Conservation (phyloP, 2,888 invertebrate species). For the Archips xylosteana region DNA sequence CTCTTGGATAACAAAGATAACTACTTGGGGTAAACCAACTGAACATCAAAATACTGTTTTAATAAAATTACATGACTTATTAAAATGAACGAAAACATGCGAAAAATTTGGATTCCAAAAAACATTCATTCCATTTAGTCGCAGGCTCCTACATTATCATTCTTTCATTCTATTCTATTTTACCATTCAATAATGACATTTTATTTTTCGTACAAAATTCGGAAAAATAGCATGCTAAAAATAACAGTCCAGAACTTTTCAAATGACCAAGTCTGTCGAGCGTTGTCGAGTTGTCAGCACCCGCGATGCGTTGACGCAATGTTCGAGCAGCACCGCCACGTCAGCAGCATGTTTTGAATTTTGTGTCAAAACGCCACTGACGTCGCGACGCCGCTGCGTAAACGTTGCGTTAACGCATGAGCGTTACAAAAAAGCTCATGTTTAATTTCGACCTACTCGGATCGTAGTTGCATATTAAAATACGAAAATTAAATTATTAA, state of each 20-base stretch:
- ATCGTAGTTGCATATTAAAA: too few relatives aligned
- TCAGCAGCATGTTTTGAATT: too few relatives aligned
- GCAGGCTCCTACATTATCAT: background rate
- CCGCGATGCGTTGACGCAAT: too few relatives aligned
- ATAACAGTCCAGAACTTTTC: background rate
- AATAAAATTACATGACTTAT: background rate
- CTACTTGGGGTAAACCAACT: background rate
- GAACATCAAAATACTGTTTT: background rate
- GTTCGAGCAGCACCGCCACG: too few relatives aligned
- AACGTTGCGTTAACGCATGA: too few relatives aligned
- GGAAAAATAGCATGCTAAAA: background rate
- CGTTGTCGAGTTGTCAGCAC: too few relatives aligned
- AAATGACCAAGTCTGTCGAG: too few relatives aligned
- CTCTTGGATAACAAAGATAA: background rate
- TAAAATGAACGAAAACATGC: background rate
- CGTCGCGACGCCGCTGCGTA: too few relatives aligned
- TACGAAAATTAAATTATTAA: too few relatives aligned
- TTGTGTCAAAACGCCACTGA: too few relatives aligned
- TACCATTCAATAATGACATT: background rate
- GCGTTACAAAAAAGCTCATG: too few relatives aligned
- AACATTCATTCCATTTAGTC: background rate
- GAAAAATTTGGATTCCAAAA: background rate
- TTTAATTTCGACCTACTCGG: too few relatives aligned
- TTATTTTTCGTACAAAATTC: constrained; percentile 4
- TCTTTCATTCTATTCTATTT: background rate